A percentile compares a stretch with the other conserved stretches of the same genome.
phyloP scores from a whole-genome alignment of 2,797 vertebrate species.

The Darevskia nairensis region DNA sequence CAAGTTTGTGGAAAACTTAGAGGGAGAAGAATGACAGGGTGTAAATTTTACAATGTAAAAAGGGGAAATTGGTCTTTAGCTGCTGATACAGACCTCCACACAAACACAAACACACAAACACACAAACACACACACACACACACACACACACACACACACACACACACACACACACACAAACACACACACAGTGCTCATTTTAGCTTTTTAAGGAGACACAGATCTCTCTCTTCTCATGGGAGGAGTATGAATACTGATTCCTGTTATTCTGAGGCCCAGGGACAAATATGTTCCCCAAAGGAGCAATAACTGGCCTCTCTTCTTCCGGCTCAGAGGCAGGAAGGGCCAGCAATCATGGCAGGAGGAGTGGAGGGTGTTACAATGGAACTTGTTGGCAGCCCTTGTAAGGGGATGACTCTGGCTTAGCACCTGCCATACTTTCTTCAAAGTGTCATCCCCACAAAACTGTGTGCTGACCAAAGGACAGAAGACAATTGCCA shows the following conservation, averaged over 20 bases:
- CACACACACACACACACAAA: neutral
- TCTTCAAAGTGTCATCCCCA: neutral
- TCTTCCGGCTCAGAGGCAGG: neutral
- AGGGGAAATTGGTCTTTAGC: too few relatives aligned
- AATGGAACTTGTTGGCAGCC: neutral
- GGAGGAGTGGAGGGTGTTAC: neutral
- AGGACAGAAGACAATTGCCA: neutral
- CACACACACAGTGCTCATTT: neutral
- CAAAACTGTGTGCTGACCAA: neutral
- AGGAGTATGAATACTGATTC: too few relatives aligned
- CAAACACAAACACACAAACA: too few relatives aligned
- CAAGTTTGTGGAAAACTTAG: neutral
- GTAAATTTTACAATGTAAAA: too few relatives aligned
- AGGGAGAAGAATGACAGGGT: neutral
- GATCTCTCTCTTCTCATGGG: neutral
- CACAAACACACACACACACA: neutral
- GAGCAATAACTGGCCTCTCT: neutral
- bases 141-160: neutral
- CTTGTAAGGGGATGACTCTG: neutral
- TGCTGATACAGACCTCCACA: neutral
- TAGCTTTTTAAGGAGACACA: neutral
- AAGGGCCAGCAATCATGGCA: neutral
- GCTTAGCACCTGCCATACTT: too few relatives aligned
- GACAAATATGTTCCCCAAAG: neutral
- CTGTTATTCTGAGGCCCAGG: neutral